Evolutionary conservation across 2,797 vertebrate genomes (phyloP), one percentile per base, ranked within the genome.

Genomic region (Trachurus trachurus): DNA sequence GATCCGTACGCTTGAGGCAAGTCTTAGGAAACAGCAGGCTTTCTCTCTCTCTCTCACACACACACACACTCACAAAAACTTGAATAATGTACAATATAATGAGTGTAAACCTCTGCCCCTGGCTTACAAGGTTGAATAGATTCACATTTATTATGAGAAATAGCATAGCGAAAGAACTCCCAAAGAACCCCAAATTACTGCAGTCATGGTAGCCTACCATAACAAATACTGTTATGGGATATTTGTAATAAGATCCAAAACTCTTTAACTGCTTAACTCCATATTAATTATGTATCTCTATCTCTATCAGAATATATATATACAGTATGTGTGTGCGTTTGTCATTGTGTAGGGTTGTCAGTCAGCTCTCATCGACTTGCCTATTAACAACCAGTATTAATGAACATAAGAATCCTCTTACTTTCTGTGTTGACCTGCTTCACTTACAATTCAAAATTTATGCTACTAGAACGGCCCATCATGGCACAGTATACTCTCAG

Each of bases 341-440:
- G 40, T 3, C 12, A 19, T 17, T 47, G 45, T 17, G 45, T 19
- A 17, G 45, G 2, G 1, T 47, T 47, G 45, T 17, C 79, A 78
- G 44, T 47, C 22, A 69, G 79, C 87, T 89, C 81, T 93, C 88
- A 86, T 66, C 8, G 15, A 81, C 52, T 1, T 22, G 53, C 77
- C 87, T 83, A 85, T 91, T 88, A 89, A 66, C 47, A 61, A 53
- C 78, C 66, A 71, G 64, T 54, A 70, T 76, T 91, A 92, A 94
- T 83, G 88, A 88, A 80, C 65, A 85, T 89, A 78, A 85, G 74
- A 66, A 70, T 60, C 53, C 68, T 80, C 75, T 86, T 66, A 68
- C 81, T 80, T 83, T 74, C 82, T 61, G 64, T 65, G 77, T 45
- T 83, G 85, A 87, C 84, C 89, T 88, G 70, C 71, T 62, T 80